A percentile compares a stretch with the other conserved stretches of the same genome.
phyloP scores from a whole-genome alignment of 2,113 vertebrate species.

The Gila orcuttii region DNA sequence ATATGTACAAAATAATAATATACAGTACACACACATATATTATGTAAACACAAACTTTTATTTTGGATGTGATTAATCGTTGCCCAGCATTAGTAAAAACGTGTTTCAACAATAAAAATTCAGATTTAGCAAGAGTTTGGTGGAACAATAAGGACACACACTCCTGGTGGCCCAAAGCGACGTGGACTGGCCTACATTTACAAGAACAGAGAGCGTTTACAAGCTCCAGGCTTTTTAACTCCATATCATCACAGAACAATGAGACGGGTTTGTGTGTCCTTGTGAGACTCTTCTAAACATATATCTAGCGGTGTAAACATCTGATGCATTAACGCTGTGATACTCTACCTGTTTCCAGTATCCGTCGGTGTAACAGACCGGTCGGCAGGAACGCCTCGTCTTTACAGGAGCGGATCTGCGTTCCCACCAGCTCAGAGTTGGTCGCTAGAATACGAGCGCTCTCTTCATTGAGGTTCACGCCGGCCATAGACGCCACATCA shows the following conservation, averaged over 20 bases:
- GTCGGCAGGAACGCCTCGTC: slow-evolving; percentile 86
- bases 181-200: slow-evolving; percentile 43
- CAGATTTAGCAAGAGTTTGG: background rate
- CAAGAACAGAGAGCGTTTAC: background rate
- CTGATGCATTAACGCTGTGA: background rate
- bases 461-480: slow-evolving; percentile 87
- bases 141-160: background rate
- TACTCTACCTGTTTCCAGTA: slow-evolving; percentile 83
- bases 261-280: background rate
- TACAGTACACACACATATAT: too few relatives aligned
- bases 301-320: background rate
- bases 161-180: slow-evolving; percentile 22
- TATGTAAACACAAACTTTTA: too few relatives aligned
- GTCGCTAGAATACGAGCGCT: slow-evolving; percentile 84
- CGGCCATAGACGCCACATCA: slow-evolving; percentile 87
- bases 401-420: slow-evolving; percentile 84
- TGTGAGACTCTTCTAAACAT: background rate
- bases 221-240: background rate
- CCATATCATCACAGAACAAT: background rate
- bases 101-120: background rate
- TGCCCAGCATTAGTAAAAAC: too few relatives aligned
- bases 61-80: too few relatives aligned
- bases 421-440: slow-evolving; percentile 85
- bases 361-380: slow-evolving; percentile 81
- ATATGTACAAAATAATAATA: too few relatives aligned